Evolutionary conservation across 2,113 vertebrate genomes (phyloP).

Genomic region (Ascaphus truei): DNA sequence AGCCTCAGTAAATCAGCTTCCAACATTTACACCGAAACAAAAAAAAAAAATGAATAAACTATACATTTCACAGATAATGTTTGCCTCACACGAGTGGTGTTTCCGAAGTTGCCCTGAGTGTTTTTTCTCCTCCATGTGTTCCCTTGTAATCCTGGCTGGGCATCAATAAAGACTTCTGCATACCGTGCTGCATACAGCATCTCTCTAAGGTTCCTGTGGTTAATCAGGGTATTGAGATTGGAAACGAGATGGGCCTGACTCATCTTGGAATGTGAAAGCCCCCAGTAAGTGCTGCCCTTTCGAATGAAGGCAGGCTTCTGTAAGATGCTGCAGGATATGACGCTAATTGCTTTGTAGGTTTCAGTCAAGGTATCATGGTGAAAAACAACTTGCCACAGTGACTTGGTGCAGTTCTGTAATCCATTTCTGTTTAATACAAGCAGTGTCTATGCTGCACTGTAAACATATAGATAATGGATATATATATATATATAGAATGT

Average conservation of each 20-base stretch:
- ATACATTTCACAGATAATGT: background rate
- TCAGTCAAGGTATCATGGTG: background rate
- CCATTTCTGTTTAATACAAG: background rate
- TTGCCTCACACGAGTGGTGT: background rate
- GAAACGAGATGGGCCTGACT: slow-evolving; percentile 8
- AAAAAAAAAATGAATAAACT: background rate
- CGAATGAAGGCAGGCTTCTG: background rate
- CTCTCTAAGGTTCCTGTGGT: background rate
- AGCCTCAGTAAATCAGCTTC: background rate
- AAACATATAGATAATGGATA: no score
- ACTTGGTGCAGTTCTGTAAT: background rate
- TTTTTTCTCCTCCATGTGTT: background rate
- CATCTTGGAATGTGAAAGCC: background rate
- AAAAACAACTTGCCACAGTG: background rate
- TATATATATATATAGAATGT: no score
- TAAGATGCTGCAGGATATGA: slow-evolving; percentile 5
- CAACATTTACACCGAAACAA: background rate
- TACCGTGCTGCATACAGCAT: background rate
- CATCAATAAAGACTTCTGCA: background rate
- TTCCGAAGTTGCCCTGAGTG: background rate
- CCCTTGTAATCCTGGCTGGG: background rate
- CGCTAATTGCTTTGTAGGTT: slow-evolving; percentile 1
- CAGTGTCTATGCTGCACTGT: no score
- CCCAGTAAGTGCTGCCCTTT: background rate
- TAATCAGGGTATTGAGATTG: slow-evolving; percentile 12